Conservation (phyloP, 2,797 vertebrate genomes). For the Takifugu rubripes region DNA sequence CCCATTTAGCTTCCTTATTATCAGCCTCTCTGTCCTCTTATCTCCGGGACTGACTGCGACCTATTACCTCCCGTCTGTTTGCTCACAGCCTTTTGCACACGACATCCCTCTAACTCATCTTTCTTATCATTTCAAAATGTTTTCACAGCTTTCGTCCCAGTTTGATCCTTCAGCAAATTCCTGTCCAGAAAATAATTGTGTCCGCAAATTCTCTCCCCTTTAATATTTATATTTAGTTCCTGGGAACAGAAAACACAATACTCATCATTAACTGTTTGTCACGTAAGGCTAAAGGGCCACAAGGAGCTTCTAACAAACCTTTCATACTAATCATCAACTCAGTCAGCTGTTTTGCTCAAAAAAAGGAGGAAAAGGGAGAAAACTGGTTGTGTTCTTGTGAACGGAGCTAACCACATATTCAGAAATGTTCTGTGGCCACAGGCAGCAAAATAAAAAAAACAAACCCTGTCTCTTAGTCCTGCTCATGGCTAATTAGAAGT, state of each 20-base stretch:
- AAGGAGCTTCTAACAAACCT: slow-evolving; percentile 17
- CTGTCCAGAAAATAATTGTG: slow-evolving; percentile 8
- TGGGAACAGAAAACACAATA: slow-evolving; percentile 15
- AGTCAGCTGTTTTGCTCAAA: slow-evolving; percentile 7
- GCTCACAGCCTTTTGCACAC: slow-evolving; percentile 17
- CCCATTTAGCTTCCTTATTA: slow-evolving; percentile 28
- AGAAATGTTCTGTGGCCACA: background rate
- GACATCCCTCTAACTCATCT: slow-evolving; percentile 24
- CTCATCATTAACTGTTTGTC: slow-evolving; percentile 29
- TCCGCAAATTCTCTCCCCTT: slow-evolving; percentile 5
- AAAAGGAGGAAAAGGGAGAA: slow-evolving; percentile 16
- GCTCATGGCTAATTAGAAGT: slow-evolving; percentile 4
- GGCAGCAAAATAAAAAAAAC: background rate
- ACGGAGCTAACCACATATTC: background rate
- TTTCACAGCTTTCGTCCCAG: slow-evolving; percentile 44
- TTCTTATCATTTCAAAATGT: slow-evolving; percentile 41
- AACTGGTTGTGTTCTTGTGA: slow-evolving; percentile 1
- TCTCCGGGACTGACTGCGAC: slow-evolving; percentile 23
- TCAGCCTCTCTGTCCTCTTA: slow-evolving; percentile 16
- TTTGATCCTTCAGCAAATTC: slow-evolving; percentile 23
- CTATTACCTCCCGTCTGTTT: slow-evolving; percentile 48
- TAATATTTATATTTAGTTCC: slow-evolving; percentile 23
- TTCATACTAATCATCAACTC: slow-evolving; percentile 4
- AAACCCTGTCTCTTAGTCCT: slow-evolving; percentile 13
- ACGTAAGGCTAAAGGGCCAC: slow-evolving; percentile 18